Evolutionary conservation across 1,140 invertebrate species (phyloP).

Genomic region (Calycopis cecrops): DNA sequence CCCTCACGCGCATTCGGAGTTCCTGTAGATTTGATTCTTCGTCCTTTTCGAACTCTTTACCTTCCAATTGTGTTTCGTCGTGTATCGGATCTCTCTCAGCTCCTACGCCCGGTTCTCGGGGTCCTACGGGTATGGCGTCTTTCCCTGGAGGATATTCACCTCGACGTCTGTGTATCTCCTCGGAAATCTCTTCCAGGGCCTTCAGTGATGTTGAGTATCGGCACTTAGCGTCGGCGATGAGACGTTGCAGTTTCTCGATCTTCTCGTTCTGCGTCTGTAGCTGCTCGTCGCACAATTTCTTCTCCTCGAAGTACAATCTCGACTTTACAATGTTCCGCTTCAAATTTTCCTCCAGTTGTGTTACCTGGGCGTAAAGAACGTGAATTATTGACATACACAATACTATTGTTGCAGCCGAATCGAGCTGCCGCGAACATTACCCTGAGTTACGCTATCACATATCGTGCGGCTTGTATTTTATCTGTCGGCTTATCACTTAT

Average conservation of each 20-base stretch:
- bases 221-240: conserved; percentile 87
- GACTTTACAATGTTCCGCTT: conserved; percentile 87
- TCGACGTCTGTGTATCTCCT: conserved; percentile 89
- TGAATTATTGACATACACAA: not conserved
- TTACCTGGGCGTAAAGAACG: conserved; percentile 68
- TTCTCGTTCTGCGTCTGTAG: conserved; percentile 91
- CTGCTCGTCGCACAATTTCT: conserved; percentile 92
- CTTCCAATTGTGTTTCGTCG: conserved; percentile 58
- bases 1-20: conserved; percentile 76
- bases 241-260: conserved; percentile 86
- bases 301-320: conserved; percentile 95
- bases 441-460: no score
- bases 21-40: conserved; percentile 69
- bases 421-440: no score
- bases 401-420: no score
- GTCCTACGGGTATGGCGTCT: conserved; percentile 75
- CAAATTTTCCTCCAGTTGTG: conserved; percentile 85
- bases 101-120: conserved; percentile 92
- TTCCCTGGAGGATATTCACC: conserved; percentile 63
- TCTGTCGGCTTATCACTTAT: no score
- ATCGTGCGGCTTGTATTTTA: no score
- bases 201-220: conserved; percentile 90
- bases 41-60: conserved; percentile 43
- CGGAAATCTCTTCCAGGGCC: conserved; percentile 93
- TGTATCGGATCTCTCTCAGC: conserved; percentile 82